Conservation (phyloP, 2,797 vertebrate species). For the Pseudomugil tenellus region DNA sequence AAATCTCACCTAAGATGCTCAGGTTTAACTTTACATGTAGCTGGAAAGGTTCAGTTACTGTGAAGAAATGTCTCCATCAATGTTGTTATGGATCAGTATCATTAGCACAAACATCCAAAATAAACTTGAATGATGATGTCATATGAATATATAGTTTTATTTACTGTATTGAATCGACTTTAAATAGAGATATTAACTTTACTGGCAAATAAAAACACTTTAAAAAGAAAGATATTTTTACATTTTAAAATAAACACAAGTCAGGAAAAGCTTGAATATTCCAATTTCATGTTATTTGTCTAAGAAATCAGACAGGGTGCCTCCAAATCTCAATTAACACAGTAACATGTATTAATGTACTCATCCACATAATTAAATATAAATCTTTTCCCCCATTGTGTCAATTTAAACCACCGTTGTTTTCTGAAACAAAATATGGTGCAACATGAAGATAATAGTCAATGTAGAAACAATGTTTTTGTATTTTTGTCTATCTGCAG, state of each 20-base stretch:
- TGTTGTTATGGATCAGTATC: conserved; percentile 22
- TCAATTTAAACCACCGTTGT: conserved; percentile 18
- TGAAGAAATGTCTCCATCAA: conserved; percentile 14
- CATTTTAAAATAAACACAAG: neutral
- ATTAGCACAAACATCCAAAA: conserved; percentile 6
- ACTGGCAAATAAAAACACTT: neutral
- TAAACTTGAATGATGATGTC: conserved; percentile 13
- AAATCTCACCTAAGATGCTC: conserved; percentile 20
- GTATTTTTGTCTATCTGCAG: conserved; percentile 6
- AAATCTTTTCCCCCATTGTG: neutral
- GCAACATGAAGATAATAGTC: neutral
- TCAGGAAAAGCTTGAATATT: neutral
- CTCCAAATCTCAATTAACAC: neutral
- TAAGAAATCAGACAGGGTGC: neutral
- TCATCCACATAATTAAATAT: neutral
- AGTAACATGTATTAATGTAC: neutral
- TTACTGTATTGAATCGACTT: neutral
- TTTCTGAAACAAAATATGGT: conserved; percentile 20
- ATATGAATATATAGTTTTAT: neutral
- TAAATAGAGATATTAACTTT: neutral
- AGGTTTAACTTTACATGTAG: conserved; percentile 36
- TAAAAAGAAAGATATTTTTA: neutral
- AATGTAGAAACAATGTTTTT: neutral
- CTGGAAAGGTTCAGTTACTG: conserved; percentile 15
- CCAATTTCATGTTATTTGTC: neutral